Percentiles rank a stretch among this genome's conserved stretches.
Evolutionary conservation across 1,140 invertebrate species (phyloP).

Genomic region (Drosophila tropicalis): DNA sequence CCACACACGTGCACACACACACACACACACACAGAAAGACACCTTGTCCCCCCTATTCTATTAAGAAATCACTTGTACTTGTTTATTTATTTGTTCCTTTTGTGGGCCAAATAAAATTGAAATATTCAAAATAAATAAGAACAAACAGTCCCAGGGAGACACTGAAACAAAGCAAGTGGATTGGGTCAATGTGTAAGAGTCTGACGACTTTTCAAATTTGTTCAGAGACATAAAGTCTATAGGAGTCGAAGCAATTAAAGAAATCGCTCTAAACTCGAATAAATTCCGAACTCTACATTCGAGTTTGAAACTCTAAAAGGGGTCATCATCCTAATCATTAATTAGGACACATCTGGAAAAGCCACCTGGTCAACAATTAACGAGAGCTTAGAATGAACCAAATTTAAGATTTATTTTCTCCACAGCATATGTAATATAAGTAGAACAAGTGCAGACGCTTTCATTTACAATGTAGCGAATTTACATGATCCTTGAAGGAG

Average conservation of each 20-base stretch:
- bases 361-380: too few relatives aligned
- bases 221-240: too few relatives aligned
- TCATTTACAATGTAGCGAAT: slow-evolving; percentile 9
- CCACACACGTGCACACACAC: slow-evolving; percentile 13
- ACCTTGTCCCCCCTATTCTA: slow-evolving; percentile 1
- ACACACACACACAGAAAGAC: slow-evolving; percentile 16
- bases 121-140: slow-evolving; percentile 56
- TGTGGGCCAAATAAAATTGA: slow-evolving; percentile 48
- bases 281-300: too few relatives aligned
- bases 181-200: not conserved
- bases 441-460: too few relatives aligned
- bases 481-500: slow-evolving; percentile 60
- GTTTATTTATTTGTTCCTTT: slow-evolving; percentile 24
- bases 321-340: too few relatives aligned
- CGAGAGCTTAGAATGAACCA: too few relatives aligned
- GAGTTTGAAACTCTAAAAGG: too few relatives aligned
- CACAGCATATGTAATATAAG: too few relatives aligned
- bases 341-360: too few relatives aligned
- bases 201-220: not conserved
- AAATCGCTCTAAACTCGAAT: too few relatives aligned
- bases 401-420: too few relatives aligned
- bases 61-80: slow-evolving; percentile 41
- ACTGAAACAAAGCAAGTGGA: not conserved
- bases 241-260: too few relatives aligned
- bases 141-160: slow-evolving; percentile 2